Conservation (phyloP, 1,140 invertebrate genomes). For the Matsumurasca onukii region DNA sequence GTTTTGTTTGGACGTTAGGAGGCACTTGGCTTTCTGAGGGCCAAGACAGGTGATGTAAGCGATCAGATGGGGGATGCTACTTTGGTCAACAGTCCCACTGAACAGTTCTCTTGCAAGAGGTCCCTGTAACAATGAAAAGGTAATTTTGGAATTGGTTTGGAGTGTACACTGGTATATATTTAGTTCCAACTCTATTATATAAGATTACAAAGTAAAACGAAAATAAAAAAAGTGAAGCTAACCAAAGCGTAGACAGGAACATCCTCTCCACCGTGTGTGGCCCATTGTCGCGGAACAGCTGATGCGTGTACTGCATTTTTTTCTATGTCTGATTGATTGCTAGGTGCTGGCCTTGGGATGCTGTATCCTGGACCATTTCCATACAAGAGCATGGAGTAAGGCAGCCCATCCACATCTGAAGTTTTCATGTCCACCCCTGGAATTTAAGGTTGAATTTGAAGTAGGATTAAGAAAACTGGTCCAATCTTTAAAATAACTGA, state of each 20-base stretch:
- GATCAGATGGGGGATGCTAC: slow-evolving; percentile 74
- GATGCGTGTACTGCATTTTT: slow-evolving; percentile 49
- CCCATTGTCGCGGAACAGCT: slow-evolving; percentile 70
- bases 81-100: slow-evolving; percentile 68
- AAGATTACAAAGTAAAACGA: too few species aligned
- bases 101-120: slow-evolving; percentile 50
- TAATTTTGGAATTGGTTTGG: too few species aligned
- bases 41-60: slow-evolving; percentile 65
- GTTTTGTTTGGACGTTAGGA: too few species aligned
- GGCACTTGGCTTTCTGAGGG: neutral
- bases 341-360: slow-evolving; percentile 49
- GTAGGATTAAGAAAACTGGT: too few species aligned
- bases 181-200: too few species aligned
- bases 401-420: slow-evolving; percentile 64
- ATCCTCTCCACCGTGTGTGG: slow-evolving; percentile 87
- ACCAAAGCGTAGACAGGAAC: slow-evolving; percentile 79
- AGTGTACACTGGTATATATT: too few species aligned
- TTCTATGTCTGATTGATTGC: slow-evolving; percentile 44
- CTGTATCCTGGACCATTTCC: slow-evolving; percentile 68
- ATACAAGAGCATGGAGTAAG: slow-evolving; percentile 71
- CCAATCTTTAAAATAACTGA: too few species aligned
- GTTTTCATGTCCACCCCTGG: slow-evolving; percentile 66
- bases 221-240: too few species aligned
- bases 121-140: too few species aligned
- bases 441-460: too few species aligned